Percentiles rank a stretch among this genome's conserved stretches.
phyloP scores from a whole-genome alignment of 2,888 invertebrate species.

The Plagiodera versicolora region DNA sequence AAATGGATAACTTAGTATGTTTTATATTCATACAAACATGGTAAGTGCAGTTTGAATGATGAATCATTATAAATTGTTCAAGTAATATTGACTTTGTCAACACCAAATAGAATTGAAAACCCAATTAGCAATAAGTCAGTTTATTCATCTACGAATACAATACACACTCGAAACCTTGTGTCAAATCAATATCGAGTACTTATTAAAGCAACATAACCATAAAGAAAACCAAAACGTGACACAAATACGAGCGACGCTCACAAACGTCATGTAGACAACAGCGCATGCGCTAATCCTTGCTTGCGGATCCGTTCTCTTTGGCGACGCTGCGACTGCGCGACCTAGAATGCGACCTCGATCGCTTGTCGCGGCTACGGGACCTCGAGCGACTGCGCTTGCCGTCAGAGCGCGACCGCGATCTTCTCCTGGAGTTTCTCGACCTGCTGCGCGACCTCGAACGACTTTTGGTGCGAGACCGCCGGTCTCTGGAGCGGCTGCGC shows the following conservation, averaged over 20 bases:
- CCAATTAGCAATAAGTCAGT: background rate
- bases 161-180: background rate
- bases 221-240: background rate
- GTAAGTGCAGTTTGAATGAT: too few species aligned
- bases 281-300: constrained; percentile 34
- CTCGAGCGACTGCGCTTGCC: constrained; percentile 47
- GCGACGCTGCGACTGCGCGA: constrained; percentile 51
- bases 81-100: too few species aligned
- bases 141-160: constrained; percentile 1
- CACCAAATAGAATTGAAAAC: background rate
- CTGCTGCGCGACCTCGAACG: constrained; percentile 53
- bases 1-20: too few species aligned
- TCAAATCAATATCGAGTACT: background rate
- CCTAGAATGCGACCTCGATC: constrained; percentile 48
- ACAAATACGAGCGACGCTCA: background rate
- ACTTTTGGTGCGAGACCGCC: constrained; percentile 52
- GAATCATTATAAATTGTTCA: too few species aligned
- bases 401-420: constrained; percentile 49
- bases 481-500: constrained; percentile 53
- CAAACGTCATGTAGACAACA: background rate
- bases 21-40: too few species aligned
- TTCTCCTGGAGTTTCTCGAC: constrained; percentile 43
- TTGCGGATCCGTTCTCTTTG: constrained; percentile 51
- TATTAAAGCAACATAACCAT: background rate
- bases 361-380: constrained; percentile 48